Evolutionary conservation across 2,113 vertebrate species (phyloP).

Genomic region (Hirundichthys speculiger): DNA sequence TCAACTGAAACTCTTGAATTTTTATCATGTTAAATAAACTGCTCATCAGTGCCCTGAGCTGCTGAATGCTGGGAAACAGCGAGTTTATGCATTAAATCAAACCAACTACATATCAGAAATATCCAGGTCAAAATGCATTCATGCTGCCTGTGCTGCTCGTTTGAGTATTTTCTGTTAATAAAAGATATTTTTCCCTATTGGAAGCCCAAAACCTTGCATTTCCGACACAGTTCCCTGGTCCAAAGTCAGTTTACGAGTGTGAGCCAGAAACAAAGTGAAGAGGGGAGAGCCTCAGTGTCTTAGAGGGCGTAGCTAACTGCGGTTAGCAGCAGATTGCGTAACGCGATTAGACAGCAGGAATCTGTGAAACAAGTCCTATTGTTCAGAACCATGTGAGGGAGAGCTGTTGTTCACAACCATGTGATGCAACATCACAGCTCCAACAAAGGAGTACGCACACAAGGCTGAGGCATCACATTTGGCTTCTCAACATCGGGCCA

Average conservation of each 20-base stretch:
- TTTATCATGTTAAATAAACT: too few species aligned
- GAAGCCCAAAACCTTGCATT: conserved; percentile 44
- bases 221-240: conserved; percentile 36
- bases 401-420: conserved; percentile 32
- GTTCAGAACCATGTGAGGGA: conserved; percentile 47
- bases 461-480: not conserved
- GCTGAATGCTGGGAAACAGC: too few species aligned
- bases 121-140: too few species aligned
- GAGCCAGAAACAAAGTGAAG: conserved; percentile 36
- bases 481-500: not conserved
- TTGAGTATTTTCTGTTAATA: conserved; percentile 14
- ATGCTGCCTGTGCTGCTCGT: too few species aligned
- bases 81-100: too few species aligned
- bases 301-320: conserved; percentile 34
- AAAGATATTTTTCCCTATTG: conserved; percentile 39
- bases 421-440: conserved; percentile 49
- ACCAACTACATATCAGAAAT: too few species aligned
- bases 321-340: conserved; percentile 58
- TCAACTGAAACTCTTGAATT: too few species aligned
- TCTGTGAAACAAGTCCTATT: conserved; percentile 60
- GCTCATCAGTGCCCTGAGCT: too few species aligned
- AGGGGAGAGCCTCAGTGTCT: conserved; percentile 13
- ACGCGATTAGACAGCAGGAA: conserved; percentile 64
- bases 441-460: conserved; percentile 21
- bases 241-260: conserved; percentile 31